Conservation (phyloP, 1,140 invertebrate species). For the Copidosoma floridanum region DNA sequence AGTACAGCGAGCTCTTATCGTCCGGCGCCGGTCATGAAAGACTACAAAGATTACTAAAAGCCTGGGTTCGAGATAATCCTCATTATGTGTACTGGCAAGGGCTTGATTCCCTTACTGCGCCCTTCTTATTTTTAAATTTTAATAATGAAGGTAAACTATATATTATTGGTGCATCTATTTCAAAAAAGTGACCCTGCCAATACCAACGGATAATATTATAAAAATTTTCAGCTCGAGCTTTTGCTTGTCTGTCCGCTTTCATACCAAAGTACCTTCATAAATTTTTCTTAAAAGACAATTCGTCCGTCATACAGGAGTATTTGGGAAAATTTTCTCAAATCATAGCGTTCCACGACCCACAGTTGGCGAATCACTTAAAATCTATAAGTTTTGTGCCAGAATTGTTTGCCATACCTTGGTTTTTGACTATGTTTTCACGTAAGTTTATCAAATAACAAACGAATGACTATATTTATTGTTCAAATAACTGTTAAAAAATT, state of each 20-base stretch:
- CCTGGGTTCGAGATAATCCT: slow-evolving; percentile 92
- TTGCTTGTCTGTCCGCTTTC: slow-evolving; percentile 89
- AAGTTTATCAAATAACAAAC: slow-evolving; percentile 51
- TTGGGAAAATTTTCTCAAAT: slow-evolving; percentile 95
- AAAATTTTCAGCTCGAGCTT: slow-evolving; percentile 81
- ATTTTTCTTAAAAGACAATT: slow-evolving; percentile 99
- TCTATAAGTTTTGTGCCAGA: slow-evolving; percentile 96
- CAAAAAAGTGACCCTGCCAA: background rate
- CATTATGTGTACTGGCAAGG: slow-evolving; percentile 99
- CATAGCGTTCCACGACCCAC: slow-evolving; percentile 92
- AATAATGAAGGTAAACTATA: slow-evolving; percentile 85
- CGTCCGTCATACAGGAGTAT: slow-evolving; percentile 95
- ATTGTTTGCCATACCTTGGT: slow-evolving; percentile 99
- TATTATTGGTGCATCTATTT: slow-evolving; percentile 1
- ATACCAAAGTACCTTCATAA: slow-evolving; percentile 96
- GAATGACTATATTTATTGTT: no score
- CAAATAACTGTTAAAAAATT: slow-evolving; percentile 39
- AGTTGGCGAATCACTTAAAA: slow-evolving; percentile 86
- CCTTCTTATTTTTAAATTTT: slow-evolving; percentile 96
- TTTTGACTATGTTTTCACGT: slow-evolving; percentile 99
- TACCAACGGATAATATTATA: slow-evolving; percentile 10
- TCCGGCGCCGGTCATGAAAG: slow-evolving; percentile 89
- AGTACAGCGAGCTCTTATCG: slow-evolving; percentile 95
- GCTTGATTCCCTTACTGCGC: slow-evolving; percentile 94
- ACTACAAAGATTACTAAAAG: slow-evolving; percentile 92